These are phyloP conservation scores for Hylomyscus alleni DNA, from an alignment of 2,797 vertebrate genomes.

Conservation along the genomic window DNA sequence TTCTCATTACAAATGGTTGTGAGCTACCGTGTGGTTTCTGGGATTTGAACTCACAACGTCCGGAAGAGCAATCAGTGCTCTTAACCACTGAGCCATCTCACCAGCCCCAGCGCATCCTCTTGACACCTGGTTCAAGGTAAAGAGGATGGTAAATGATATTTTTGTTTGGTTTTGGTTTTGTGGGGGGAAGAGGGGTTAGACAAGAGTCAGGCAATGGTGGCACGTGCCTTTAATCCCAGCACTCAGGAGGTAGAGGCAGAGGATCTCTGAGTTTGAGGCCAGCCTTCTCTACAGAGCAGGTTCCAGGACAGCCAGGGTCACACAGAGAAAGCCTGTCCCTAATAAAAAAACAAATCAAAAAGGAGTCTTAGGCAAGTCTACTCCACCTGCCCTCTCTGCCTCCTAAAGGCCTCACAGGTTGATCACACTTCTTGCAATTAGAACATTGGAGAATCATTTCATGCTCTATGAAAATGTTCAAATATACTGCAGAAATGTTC, in stretches of 20 bases:
- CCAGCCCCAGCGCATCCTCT: not conserved
- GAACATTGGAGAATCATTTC: constrained; percentile 29
- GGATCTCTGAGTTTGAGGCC: not conserved
- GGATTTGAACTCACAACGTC: too few relatives aligned
- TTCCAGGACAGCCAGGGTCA: not conserved
- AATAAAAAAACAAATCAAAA: not conserved
- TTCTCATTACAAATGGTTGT: too few relatives aligned
- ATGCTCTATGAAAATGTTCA: constrained; percentile 51
- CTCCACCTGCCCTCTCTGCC: not conserved
- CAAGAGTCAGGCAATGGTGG: not conserved
- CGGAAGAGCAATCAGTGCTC: too few relatives aligned
- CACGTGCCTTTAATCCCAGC: not conserved
- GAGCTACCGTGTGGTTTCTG: too few relatives aligned
- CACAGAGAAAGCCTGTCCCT: not conserved
- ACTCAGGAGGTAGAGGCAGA: not conserved
- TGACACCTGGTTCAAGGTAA: constrained; percentile 25
- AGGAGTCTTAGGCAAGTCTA: not conserved
- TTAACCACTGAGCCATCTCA: too few relatives aligned
- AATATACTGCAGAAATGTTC: constrained; percentile 12
- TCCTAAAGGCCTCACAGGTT: not conserved
- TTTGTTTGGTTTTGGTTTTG: not conserved
- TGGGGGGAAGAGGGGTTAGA: not conserved
- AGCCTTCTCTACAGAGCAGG: not conserved
- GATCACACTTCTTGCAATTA: constrained; percentile 18
- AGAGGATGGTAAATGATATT: not conserved